Conservation (phyloP, 2,888 invertebrate species). For the Idaea straminata region DNA sequence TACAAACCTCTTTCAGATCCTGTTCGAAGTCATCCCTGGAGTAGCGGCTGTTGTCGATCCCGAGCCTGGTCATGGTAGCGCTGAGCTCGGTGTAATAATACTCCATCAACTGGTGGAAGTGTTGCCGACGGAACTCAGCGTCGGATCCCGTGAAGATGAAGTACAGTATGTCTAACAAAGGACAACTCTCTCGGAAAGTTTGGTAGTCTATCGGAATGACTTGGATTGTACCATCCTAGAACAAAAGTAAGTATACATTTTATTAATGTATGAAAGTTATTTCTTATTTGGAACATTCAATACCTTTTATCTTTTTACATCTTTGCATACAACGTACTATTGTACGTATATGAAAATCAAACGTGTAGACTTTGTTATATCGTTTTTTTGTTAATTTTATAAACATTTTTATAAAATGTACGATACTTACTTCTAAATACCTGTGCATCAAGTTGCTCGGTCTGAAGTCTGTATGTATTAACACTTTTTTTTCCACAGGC, state of each 20-base stretch:
- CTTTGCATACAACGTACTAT: no score
- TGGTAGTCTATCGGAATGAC: constrained; percentile 49
- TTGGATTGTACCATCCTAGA: constrained; percentile 26
- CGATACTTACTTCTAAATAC: neutral
- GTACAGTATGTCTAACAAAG: constrained; percentile 45
- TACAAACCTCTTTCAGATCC: constrained; percentile 37
- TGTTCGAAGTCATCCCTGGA: constrained; percentile 40
- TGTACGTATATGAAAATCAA: no score
- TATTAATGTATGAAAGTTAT: no score
- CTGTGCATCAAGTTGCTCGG: constrained; percentile 2
- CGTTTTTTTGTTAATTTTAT: no score
- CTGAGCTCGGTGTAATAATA: constrained; percentile 41
- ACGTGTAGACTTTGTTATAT: no score
- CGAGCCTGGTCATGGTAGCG: constrained; percentile 31
- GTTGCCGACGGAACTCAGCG: constrained; percentile 38
- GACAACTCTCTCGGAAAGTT: constrained; percentile 43
- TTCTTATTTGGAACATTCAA: no score
- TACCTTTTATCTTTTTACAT: no score
- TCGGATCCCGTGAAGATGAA: constrained; percentile 47
- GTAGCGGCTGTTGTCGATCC: constrained; percentile 37
- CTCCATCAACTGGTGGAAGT: constrained; percentile 40
- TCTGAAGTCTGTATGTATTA: neutral
- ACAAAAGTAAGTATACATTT: neutral
- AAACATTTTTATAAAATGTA: no score
- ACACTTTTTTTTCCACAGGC: neutral